These are phyloP conservation scores for Pelosia muscerda DNA, from an alignment of 2,888 invertebrate species.

Conservation along the genomic window DNA sequence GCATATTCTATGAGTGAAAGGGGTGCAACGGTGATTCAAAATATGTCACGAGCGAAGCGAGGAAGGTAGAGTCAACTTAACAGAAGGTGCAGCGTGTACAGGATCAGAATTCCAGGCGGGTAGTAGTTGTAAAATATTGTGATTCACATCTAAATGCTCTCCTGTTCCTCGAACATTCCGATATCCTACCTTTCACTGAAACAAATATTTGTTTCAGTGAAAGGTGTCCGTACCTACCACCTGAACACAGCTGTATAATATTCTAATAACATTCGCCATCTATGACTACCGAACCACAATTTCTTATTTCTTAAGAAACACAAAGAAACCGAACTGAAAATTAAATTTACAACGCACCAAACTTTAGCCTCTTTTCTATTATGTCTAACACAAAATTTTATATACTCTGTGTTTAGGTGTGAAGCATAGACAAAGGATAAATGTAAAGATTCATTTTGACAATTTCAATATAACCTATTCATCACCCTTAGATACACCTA, in stretches of 20 bases:
- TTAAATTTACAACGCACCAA: neutral
- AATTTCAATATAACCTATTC: constrained; percentile 3
- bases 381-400: neutral
- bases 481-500: neutral
- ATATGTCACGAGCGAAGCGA: no score
- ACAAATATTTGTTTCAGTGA: no score
- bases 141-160: neutral
- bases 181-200: neutral
- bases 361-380: neutral
- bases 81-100: no score
- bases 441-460: no score
- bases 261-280: constrained; percentile 53
- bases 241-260: constrained; percentile 53
- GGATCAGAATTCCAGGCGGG: no score
- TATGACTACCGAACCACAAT: constrained; percentile 39
- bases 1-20: no score
- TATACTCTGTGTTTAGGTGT: neutral
- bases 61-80: no score
- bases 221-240: constrained; percentile 42
- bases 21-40: no score
- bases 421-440: no score
- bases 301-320: neutral
- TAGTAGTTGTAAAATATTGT: no score
- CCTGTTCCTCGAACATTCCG: neutral
- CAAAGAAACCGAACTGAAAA: neutral